phyloP scores from a whole-genome alignment of 2,888 invertebrate species.

The Nephrotoma appendiculata region DNA sequence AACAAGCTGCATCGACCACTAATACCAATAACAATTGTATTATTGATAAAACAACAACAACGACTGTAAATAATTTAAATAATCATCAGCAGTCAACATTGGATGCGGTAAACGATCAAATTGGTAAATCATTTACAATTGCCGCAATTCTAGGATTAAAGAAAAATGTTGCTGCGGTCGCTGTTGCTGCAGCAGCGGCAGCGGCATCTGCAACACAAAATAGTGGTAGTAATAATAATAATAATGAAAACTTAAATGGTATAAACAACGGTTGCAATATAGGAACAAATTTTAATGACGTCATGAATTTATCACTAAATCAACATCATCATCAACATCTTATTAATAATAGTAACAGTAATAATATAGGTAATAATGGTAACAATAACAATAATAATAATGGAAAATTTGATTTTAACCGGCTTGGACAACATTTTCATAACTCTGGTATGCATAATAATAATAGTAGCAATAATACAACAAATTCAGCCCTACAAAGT shows the following conservation, averaged over 20 bases:
- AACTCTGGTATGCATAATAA: slow-evolving; percentile 3
- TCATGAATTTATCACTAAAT: slow-evolving; percentile 31
- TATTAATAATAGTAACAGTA: slow-evolving; percentile 14
- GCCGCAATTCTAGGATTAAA: slow-evolving; percentile 73
- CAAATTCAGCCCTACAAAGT: slow-evolving; percentile 28
- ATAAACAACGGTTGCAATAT: slow-evolving; percentile 20
- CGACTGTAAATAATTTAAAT: neutral
- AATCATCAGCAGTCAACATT: slow-evolving; percentile 16
- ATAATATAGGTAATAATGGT: slow-evolving; percentile 23
- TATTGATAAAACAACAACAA: slow-evolving; percentile 9
- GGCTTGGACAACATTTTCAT: slow-evolving; percentile 6
- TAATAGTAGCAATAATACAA: slow-evolving; percentile 11
- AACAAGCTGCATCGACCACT: neutral
- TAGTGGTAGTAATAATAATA: neutral
- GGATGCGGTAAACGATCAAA: slow-evolving; percentile 21
- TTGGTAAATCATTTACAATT: slow-evolving; percentile 68
- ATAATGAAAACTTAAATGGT: neutral
- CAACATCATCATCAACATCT: slow-evolving; percentile 13
- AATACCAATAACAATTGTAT: neutral
- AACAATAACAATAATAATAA: slow-evolving; percentile 3
- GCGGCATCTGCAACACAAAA: neutral
- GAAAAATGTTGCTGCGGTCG: slow-evolving; percentile 21
- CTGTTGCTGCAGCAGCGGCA: neutral
- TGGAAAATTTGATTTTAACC: neutral
- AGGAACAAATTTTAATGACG: slow-evolving; percentile 22